phyloP scores from a whole-genome alignment of 1,140 invertebrate genomes.

The Achroia grisella region DNA sequence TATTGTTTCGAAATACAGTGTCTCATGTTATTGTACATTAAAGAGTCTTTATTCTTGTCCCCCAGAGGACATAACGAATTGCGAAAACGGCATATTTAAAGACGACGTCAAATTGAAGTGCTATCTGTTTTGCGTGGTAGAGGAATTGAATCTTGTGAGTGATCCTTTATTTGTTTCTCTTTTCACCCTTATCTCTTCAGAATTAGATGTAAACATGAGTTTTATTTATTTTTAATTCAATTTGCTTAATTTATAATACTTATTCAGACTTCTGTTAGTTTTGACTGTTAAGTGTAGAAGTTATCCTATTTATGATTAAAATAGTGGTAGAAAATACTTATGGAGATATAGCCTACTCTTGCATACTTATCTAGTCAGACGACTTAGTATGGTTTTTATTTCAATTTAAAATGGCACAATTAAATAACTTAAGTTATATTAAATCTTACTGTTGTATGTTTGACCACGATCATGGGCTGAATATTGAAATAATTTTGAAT shows the following conservation, averaged over 20 bases:
- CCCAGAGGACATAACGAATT: conserved; percentile 71
- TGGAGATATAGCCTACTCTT: too few species aligned
- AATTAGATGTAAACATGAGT: conserved; percentile 29
- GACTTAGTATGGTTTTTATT: too few species aligned
- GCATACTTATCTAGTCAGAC: too few species aligned
- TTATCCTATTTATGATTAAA: too few species aligned
- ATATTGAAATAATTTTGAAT: too few species aligned
- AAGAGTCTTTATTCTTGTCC: conserved; percentile 45
- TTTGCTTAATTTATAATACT: conserved; percentile 16
- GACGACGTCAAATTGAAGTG: conserved; percentile 70
- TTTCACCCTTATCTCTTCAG: conserved; percentile 15
- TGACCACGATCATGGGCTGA: too few species aligned
- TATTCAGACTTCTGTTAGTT: conserved; percentile 1
- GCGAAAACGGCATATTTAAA: conserved; percentile 72
- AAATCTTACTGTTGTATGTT: too few species aligned
- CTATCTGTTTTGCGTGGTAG: conserved; percentile 72
- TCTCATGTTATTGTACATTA: conserved; percentile 37
- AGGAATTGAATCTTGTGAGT: conserved; percentile 70
- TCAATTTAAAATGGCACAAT: too few species aligned
- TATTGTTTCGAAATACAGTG: conserved; percentile 26
- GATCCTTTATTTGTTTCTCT: conserved; percentile 31
- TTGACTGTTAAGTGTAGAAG: too few species aligned
- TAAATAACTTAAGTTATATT: too few species aligned
- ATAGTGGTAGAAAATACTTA: too few species aligned
- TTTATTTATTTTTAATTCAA: conserved; percentile 40